phyloP scores from a whole-genome alignment of 1,140 invertebrate genomes.

The Pseudomyrmex cubaensis region DNA sequence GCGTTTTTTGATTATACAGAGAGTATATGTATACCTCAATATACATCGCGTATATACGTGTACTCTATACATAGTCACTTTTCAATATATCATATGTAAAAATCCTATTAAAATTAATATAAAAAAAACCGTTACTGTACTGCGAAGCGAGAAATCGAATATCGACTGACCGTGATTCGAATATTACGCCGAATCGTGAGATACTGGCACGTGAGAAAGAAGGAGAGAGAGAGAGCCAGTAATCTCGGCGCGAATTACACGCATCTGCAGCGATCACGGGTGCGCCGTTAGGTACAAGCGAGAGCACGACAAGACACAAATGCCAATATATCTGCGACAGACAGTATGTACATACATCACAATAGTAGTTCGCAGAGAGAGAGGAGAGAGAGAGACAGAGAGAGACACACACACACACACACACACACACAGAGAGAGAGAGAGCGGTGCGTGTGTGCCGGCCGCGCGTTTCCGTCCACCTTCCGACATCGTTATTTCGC shows the following conservation, averaged over 20 bases:
- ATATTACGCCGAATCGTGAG: conserved; percentile 47
- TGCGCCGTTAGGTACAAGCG: conserved; percentile 22
- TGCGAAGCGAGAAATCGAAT: conserved; percentile 37
- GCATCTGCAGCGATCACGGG: conserved; percentile 9
- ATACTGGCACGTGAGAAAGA: conserved; percentile 24
- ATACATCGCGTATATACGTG: too few relatives aligned
- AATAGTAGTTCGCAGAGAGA: conserved; percentile 13
- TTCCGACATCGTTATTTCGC: conserved; percentile 61
- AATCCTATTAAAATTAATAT: conserved; percentile 30
- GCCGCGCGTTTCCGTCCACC: conserved; percentile 17
- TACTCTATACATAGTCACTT: background rate
- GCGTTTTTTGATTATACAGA: too few relatives aligned
- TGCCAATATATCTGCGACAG: conserved; percentile 48
- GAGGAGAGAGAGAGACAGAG: conserved; percentile 9
- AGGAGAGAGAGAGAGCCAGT: background rate
- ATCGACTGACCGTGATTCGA: conserved; percentile 14
- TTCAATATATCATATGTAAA: background rate
- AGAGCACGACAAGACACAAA: conserved; percentile 51
- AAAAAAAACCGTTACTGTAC: conserved; percentile 25
- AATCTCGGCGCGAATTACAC: conserved; percentile 47
- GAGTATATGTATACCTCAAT: too few relatives aligned
- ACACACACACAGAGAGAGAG: background rate
- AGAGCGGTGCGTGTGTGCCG: conserved; percentile 10
- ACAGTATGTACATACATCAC: conserved; percentile 36
- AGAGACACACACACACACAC: conserved; percentile 6